Conservation (phyloP, 1,140 invertebrate genomes). For the Drosophila triauraria region DNA sequence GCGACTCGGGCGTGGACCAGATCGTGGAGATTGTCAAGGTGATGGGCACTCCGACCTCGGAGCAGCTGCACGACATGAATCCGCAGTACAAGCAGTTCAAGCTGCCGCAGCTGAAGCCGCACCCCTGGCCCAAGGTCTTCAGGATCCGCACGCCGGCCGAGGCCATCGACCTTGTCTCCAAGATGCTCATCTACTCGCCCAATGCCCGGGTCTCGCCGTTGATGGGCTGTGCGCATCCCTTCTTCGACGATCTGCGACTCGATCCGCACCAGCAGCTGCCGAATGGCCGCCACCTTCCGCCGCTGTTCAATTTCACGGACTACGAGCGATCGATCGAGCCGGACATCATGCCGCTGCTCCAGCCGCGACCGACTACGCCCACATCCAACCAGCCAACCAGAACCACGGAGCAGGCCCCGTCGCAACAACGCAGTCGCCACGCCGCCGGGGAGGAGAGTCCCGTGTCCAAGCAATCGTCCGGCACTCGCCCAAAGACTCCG, state of each 20-base stretch:
- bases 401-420: neutral
- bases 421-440: slow-evolving; percentile 16
- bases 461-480: neutral
- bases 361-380: neutral
- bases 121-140: slow-evolving; percentile 98
- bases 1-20: slow-evolving; percentile 99
- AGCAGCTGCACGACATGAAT: slow-evolving; percentile 99
- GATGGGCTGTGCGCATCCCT: slow-evolving; percentile 65
- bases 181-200: slow-evolving; percentile 65
- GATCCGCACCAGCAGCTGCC: slow-evolving; percentile 64
- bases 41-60: slow-evolving; percentile 98
- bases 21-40: slow-evolving; percentile 99
- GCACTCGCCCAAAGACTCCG: neutral
- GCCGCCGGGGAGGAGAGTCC: slow-evolving; percentile 56
- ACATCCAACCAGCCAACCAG: neutral
- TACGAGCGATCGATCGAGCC: slow-evolving; percentile 60
- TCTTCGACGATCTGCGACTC: slow-evolving; percentile 68
- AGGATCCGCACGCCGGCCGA: slow-evolving; percentile 64
- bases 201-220: slow-evolving; percentile 44
- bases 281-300: slow-evolving; percentile 52
- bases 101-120: slow-evolving; percentile 99
- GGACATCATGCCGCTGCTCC: slow-evolving; percentile 31
- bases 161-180: slow-evolving; percentile 72
- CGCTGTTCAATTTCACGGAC: slow-evolving; percentile 63
- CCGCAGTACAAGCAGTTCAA: slow-evolving; percentile 99